A percentile compares a stretch with the other conserved stretches of the same genome.
phyloP scores from a whole-genome alignment of 2,797 vertebrate genomes.

The Spinus pinus region DNA sequence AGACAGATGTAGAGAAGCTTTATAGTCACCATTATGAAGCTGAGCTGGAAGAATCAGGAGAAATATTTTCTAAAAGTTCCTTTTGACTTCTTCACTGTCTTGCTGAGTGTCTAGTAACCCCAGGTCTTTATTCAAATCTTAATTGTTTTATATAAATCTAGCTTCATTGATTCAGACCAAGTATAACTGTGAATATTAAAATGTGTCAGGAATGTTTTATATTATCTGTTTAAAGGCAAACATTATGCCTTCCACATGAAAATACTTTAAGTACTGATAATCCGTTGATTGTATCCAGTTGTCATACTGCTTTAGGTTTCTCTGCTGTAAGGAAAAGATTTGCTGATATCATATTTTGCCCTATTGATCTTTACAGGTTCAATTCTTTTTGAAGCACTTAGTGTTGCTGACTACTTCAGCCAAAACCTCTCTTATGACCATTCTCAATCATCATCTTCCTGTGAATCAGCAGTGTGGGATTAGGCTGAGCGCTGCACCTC shows the following conservation, averaged over 20 bases:
- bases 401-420: neutral
- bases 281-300: neutral
- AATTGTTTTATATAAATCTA: neutral
- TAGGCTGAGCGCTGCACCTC: neutral
- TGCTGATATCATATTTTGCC: neutral
- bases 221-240: neutral
- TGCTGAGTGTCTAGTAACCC: neutral
- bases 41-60: neutral
- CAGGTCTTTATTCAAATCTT: neutral
- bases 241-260: neutral
- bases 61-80: neutral
- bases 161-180: neutral
- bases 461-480: conserved; percentile 19
- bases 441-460: neutral
- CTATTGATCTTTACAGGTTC: conserved; percentile 5
- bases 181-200: neutral
- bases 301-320: neutral
- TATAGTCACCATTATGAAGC: neutral
- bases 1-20: neutral
- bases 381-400: neutral
- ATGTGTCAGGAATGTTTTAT: neutral
- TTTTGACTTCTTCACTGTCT: neutral
- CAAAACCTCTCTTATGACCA: neutral
- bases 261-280: neutral
- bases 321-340: neutral